These are phyloP conservation scores for Aporrectodea caliginosa DNA, from an alignment of 1,140 invertebrate species.

Conservation along the genomic window DNA sequence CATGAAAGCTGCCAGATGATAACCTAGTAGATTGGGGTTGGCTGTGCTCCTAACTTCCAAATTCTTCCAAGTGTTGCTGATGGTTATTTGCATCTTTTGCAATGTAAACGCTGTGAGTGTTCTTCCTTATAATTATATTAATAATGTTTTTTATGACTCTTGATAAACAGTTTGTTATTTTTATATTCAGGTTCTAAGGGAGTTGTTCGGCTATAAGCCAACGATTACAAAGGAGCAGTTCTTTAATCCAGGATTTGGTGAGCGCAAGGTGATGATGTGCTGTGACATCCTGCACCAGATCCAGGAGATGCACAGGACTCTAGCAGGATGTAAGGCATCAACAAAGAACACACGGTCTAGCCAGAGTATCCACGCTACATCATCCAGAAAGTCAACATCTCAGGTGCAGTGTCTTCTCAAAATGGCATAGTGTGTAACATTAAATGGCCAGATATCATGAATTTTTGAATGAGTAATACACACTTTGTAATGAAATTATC, in stretches of 20 bases:
- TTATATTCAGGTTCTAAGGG: conserved; percentile 39
- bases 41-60: too few species aligned
- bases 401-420: not conserved
- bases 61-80: too few species aligned
- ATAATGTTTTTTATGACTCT: too few species aligned
- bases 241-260: conserved; percentile 39
- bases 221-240: conserved; percentile 43
- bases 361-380: not conserved
- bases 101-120: too few species aligned
- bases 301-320: conserved; percentile 27
- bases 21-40: too few species aligned
- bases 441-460: not conserved
- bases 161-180: too few species aligned
- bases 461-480: not conserved
- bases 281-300: conserved; percentile 38
- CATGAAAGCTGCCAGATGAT: too few species aligned
- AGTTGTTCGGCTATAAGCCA: conserved; percentile 44
- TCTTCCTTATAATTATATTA: too few species aligned
- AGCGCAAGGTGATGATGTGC: conserved; percentile 45
- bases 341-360: not conserved
- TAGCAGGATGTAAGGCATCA: not conserved
- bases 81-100: too few species aligned
- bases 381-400: not conserved
- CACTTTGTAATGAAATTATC: not conserved
- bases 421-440: not conserved